Percentiles rank a stretch among this genome's conserved stretches.
phyloP scores from a whole-genome alignment of 2,797 vertebrate genomes.

The Sebastes minor region DNA sequence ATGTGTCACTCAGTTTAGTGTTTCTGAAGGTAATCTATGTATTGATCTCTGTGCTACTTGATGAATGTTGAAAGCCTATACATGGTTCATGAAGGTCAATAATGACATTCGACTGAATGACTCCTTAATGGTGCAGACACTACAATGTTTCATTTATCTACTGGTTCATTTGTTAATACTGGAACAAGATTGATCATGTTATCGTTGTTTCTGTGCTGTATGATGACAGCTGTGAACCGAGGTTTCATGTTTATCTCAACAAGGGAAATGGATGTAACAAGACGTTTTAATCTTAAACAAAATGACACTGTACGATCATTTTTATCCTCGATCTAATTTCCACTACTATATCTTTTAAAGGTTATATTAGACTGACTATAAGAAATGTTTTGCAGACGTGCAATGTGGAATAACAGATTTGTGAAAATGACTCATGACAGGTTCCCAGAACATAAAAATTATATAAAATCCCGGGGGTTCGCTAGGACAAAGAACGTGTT shows the following conservation, averaged over 20 bases:
- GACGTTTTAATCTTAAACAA: not conserved
- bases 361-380: not conserved
- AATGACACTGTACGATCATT: not conserved
- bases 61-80: slow-evolving; percentile 67
- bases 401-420: slow-evolving; percentile 3
- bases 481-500: not conserved
- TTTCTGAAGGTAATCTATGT: slow-evolving; percentile 63
- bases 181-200: not conserved
- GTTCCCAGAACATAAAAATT: not conserved
- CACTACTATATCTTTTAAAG: not conserved
- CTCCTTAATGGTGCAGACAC: slow-evolving; percentile 28
- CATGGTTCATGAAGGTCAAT: slow-evolving; percentile 55
- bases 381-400: not conserved
- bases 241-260: not conserved
- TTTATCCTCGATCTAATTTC: slow-evolving; percentile 5
- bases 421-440: not conserved
- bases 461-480: not conserved
- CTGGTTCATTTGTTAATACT: slow-evolving; percentile 26
- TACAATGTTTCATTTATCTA: slow-evolving; percentile 18
- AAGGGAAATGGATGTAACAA: not conserved
- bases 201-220: not conserved
- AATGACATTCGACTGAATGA: slow-evolving; percentile 48
- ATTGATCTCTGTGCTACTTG: slow-evolving; percentile 66
- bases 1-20: slow-evolving; percentile 59
- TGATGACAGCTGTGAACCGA: not conserved